Evolutionary conservation across 2,113 vertebrate genomes (phyloP), one percentile per base, ranked within the genome.

Genomic region (Seriola aureovittata): DNA sequence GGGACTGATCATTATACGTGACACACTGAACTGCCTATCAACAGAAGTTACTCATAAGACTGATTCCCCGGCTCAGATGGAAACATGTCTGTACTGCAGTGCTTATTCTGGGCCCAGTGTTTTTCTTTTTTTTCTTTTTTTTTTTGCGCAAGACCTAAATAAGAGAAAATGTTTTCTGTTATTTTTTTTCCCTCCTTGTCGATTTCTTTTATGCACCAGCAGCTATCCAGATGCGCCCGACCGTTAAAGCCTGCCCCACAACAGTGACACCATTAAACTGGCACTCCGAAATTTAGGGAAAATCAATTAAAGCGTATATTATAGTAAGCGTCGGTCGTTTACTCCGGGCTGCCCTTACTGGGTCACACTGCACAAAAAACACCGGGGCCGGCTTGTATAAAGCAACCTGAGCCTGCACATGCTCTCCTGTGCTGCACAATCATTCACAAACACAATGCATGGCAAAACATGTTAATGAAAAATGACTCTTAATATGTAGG

Each of bases 221-320:
- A 71, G 65, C 74, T 64, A 2, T 29, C 70, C 67, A 90, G 76
- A 91, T 74, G 76, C 69, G 42, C 55, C 29, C 59, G 8, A 58
- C 67, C 10, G 69, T 80, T 72, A 44, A 72, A 79, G 25, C 32
- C 68, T 81, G 81, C 65, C 79, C 75, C 78, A 69, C 66, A 84
- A 55, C 67, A 75, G 66, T 71, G 84, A 84, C 86, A 88, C 85
- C 66, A 80, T 86, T 73, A 81, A 89, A 80, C 19, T n/a, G 69
- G 19, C 84, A 64, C 78, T 68, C 48, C 44, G 66, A 73, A 85
- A 91, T 91, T 29, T 78, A 82, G 80, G 63, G 32, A n/a, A 84
- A 93, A 91, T 93, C 88, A 81, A 89, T 91, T 77, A 71, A 87
- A 87, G 74, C 70, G 64, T 85, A 86, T 84, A 91, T 90, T 77